Evolutionary conservation across 2,113 vertebrate genomes (phyloP), one percentile per base, ranked within the genome.

Genomic region (Phyllostomus discolor): DNA sequence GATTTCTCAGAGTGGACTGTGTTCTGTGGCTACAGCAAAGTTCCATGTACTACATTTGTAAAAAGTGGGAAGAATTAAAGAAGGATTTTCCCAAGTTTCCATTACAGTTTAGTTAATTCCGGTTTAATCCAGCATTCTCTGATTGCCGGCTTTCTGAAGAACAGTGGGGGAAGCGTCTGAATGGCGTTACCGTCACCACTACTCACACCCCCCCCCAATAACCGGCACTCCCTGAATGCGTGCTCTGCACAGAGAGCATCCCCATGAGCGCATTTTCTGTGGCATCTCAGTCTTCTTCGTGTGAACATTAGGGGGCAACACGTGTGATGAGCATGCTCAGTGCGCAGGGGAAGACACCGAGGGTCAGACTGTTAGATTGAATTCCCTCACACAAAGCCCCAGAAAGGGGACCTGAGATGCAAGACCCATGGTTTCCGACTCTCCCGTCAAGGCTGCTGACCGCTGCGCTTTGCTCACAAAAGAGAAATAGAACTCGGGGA

Each of bases 151-250:
- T 64, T 48, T 28, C 48, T 62, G 50, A 66, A 86, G 28, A 19
- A 22, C 12, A 41, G 3, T 43, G 24, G 33, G 38, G 75, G 33
- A 75, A 26, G 54, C 19, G 4, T 57, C 28, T 28, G 10, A 38
- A 41, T 54, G 31, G 62, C 38, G 26, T 38, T 26, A 28, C 10
- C 12, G 28, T 38, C 46, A 50, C 22, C 5, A 24, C 0, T 8
- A 69, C 0, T 14, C 22, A 2, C 4, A 20, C 14, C 14, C 6
- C 10, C 0, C 14, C 4, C 7, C 48, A 64, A 62, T 0, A 62
- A 33, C 33, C 20, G 73, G 72, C 57, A 35, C n/a, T 64, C 35
- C 2, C 0, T 26, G 28, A 31, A 20, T 26, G 38, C 62, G 83
- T 72, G 15, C 20, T 79, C 4, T 33, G 17, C 11, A 73, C 12